Base-by-base conservation (phyloP, 2,888 invertebrate species). In the Bursaphelenchus okinawaensis region DNA sequence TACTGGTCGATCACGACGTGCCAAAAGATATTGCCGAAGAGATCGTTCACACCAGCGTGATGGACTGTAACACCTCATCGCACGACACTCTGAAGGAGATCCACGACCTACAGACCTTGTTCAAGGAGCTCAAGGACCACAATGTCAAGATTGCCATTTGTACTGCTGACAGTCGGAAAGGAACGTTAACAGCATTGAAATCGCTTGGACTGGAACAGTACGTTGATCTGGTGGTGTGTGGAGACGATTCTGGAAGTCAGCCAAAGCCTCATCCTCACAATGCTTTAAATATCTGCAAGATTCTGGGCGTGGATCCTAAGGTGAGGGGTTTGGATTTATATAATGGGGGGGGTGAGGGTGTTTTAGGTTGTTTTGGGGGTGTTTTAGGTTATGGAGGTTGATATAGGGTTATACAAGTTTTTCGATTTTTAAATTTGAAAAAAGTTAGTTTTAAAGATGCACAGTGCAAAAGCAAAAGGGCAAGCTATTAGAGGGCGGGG, bases 191-290 rank as follows among this genome's bases (percentile, higher is more conserved):
- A 9, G 72, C 75, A 28, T 63, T 80, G 56, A 65, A 66, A n/a
- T 65, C 70, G 4, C 67, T 80, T 52, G 75, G 75, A 6, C 73
- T 83, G 7, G 68, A 68, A 23, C 20, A 81, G 65, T 78, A 78
- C 68, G 78, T 85, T 4, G 85, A 85, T 68, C 77, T 81, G 67
- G 76, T 85, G 7, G 83, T 84, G 20, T 85, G 85, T 69, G 85
- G 85, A 0, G 85, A 85, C 73, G 85, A 85, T 67, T 73, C 76
- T 7, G 79, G 77, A 55, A 80, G 81, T 0, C 67, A 78, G 65
- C 84, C 85, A 4, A 85, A 85, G 70, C 85, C 85, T 19, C 75
- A 78, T 60, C 84, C 85, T 1, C 78, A 83, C 71, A 85, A 84
- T 67, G 85, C 85, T 0, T 75, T 81, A 23, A 66, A 70, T 8